These are phyloP conservation scores for Lepidurus arcticus DNA, from an alignment of 1,140 invertebrate genomes.

Conservation along the genomic window DNA sequence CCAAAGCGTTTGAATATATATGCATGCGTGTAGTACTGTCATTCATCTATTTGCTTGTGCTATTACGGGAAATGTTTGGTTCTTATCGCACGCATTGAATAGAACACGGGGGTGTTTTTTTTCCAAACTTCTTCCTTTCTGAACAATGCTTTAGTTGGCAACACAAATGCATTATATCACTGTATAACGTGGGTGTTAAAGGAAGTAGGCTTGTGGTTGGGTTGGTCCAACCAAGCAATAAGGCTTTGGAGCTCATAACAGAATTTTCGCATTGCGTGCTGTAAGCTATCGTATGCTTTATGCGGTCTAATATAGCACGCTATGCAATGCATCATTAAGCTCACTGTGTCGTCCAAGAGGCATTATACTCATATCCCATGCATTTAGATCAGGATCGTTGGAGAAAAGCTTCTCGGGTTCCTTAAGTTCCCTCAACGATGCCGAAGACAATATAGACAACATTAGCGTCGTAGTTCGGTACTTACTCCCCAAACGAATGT, in stretches of 20 bases:
- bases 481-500: slow-evolving; percentile 31
- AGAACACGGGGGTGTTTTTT: no score
- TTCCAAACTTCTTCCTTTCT: no score
- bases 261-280: neutral
- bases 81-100: no score
- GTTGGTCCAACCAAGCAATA: neutral
- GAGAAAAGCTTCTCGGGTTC: slow-evolving; percentile 39
- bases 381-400: neutral
- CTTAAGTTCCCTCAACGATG: slow-evolving; percentile 41
- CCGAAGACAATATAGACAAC: slow-evolving; percentile 38
- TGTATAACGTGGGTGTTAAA: no score
- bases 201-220: no score
- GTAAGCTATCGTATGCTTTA: neutral
- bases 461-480: slow-evolving; percentile 40
- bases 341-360: neutral
- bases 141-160: no score
- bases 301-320: neutral
- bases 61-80: no score
- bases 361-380: neutral
- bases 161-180: no score
- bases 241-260: neutral
- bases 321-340: neutral
- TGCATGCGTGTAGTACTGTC: neutral
- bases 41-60: no score
- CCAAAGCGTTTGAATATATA: neutral